Percentiles rank a stretch among this genome's conserved stretches.
These are phyloP conservation scores for Muraenolepis orangiensis DNA, from an alignment of 2,797 vertebrate species.

Conservation along the genomic window DNA sequence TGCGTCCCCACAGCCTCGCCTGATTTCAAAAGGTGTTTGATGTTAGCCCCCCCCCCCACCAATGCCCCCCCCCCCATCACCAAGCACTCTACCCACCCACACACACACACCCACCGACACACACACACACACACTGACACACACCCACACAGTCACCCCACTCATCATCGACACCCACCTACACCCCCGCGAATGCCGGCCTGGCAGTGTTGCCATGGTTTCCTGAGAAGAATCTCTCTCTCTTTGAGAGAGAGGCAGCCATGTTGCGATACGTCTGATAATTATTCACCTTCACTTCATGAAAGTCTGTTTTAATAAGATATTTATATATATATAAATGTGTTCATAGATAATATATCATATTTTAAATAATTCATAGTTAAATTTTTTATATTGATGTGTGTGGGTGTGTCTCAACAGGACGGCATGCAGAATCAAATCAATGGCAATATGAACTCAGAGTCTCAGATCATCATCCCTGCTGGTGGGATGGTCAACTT, in stretches of 20 bases:
- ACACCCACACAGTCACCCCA: neutral
- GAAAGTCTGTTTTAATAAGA: neutral
- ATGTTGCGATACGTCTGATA: conserved; percentile 25
- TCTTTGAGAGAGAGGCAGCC: conserved; percentile 35
- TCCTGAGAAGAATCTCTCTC: conserved; percentile 32
- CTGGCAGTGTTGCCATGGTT: conserved; percentile 58
- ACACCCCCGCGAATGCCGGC: conserved; percentile 25
- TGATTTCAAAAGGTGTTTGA: conserved; percentile 42
- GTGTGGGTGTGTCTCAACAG: conserved; percentile 40
- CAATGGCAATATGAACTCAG: conserved; percentile 25
- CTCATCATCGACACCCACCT: neutral
- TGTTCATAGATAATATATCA: neutral
- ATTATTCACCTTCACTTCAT: conserved; percentile 15
- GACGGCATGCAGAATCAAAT: conserved; percentile 75
- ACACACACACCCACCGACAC: neutral
- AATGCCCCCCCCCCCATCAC: neutral
- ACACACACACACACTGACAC: neutral
- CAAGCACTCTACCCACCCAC: neutral
- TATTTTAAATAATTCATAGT: too few relatives aligned
- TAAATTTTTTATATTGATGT: neutral
- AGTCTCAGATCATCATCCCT: conserved; percentile 64
- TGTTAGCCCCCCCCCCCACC: conserved; percentile 39
- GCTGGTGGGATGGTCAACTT: conserved; percentile 67
- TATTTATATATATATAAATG: neutral
- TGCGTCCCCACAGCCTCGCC: conserved; percentile 20